Base-by-base conservation (phyloP, 2,113 vertebrate genomes). In the Amia ocellicauda region DNA sequence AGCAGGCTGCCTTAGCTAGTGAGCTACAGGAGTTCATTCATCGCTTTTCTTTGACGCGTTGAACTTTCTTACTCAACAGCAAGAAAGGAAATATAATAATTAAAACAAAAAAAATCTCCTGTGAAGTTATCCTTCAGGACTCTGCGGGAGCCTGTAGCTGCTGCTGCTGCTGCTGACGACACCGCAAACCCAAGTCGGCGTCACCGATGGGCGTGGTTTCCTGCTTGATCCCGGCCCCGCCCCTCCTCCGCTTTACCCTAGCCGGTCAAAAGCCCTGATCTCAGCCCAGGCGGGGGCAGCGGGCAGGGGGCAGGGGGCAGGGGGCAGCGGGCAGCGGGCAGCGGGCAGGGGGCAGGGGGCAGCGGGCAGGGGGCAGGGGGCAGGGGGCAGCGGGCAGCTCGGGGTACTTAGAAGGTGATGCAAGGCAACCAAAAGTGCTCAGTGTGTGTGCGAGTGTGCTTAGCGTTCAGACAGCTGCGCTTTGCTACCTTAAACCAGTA, bases 1-100 rank as follows among this genome's bases (percentile, higher is more conserved):
- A 67, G 69, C 51, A 63, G 66, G 61, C 70, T 63, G 69, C 74
- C 26, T 64, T 68, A 74, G 54, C 74, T 73, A n/a, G n/a, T n/a
- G n/a, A n/a, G n/a, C n/a, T n/a, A n/a, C n/a, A n/a, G n/a, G n/a
- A n/a, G n/a, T n/a, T n/a, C n/a, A n/a, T 68, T 75, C 79, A 79
- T 78, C 74, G 72, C 74, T 76, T 72, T 19, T 67, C 74, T 59
- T 65, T 64, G 76, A 69, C 71, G 71, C 60, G 67, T 70, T 62
- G 60, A 71, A 58, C 69, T 67, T 58, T 70, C 41, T 51, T 57
- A 50, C 70, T 60, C 59, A 10, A 61, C 50, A 66, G 69, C 66
- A 45, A 41, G 69, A 69, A 53, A 28, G 26, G 67, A 66, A 47
- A 27, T 41, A 62, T 49, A 24, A 63, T 64, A 14, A 17, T 13